Conservation (phyloP, 2,888 invertebrate genomes). For the Epinotia nisella region DNA sequence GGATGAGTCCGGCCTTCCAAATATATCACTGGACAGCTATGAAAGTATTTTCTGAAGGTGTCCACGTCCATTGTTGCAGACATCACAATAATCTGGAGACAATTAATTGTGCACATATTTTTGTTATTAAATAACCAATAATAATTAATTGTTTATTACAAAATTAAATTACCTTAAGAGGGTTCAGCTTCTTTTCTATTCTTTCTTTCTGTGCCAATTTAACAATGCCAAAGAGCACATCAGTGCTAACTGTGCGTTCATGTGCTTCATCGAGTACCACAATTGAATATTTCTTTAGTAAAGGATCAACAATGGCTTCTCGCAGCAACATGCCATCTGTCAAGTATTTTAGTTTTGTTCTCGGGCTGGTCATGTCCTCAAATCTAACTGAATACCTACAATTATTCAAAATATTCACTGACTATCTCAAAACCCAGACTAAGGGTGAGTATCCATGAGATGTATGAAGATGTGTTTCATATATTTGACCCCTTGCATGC, state of each 20-base stretch:
- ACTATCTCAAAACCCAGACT: too few relatives aligned
- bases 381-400: constrained; percentile 93
- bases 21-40: constrained; percentile 93
- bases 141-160: not conserved
- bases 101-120: not conserved
- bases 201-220: constrained; percentile 93
- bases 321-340: constrained; percentile 98
- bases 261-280: constrained; percentile 98
- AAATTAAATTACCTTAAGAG: constrained; percentile 85
- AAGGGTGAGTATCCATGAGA: too few relatives aligned
- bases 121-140: not conserved
- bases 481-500: too few relatives aligned
- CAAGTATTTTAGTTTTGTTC: constrained; percentile 94
- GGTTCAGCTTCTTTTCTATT: constrained; percentile 82
- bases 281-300: constrained; percentile 90
- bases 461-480: too few relatives aligned
- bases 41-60: constrained; percentile 95
- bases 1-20: constrained; percentile 95
- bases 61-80: constrained; percentile 99
- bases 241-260: constrained; percentile 97
- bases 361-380: constrained; percentile 92
- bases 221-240: constrained; percentile 96
- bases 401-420: constrained; percentile 37
- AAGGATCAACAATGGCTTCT: constrained; percentile 93
- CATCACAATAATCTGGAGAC: constrained; percentile 91